Conservation (phyloP, 2,113 vertebrate genomes). For the human (Homo sapiens) region GRCh38 chr4:178260001-178260500, state of each 20-base stretch:
- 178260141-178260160: not conserved
- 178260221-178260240: not conserved
- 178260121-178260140: not conserved
- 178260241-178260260: not conserved
- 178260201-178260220: not conserved
- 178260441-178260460: not conserved
- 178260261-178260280: not conserved
- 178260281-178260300: not conserved
- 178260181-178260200: not conserved
- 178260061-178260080: not conserved
- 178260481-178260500: not conserved
- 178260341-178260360: not conserved
- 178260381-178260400: not conserved
- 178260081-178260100: not conserved
- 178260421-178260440: not conserved
- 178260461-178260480: not conserved
- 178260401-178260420: not conserved
- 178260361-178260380: not conserved
- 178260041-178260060: not conserved
- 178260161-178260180: not conserved
- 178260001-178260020: not conserved
- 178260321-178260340: not conserved
- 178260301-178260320: not conserved
- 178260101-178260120: not conserved
- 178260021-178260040: not conserved